Percentiles rank a stretch among this genome's conserved stretches.
phyloP scores from a whole-genome alignment of 2,888 invertebrate genomes.

The Dasysyrphus tricinctus region DNA sequence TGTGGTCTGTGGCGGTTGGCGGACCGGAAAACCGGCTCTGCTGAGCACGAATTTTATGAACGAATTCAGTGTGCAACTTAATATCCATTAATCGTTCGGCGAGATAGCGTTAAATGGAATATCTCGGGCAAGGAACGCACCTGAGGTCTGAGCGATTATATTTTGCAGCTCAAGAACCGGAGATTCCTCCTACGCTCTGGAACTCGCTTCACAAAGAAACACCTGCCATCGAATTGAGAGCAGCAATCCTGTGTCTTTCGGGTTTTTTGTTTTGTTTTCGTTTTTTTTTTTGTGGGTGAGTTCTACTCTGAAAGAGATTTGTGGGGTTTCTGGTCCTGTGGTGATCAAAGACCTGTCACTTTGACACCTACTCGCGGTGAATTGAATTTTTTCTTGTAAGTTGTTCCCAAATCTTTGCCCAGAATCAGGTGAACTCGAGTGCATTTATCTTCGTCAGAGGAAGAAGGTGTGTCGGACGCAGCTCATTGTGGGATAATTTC shows the following conservation, averaged over 20 bases:
- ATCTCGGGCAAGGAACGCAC: conserved; percentile 62
- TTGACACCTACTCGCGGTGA: conserved; percentile 76
- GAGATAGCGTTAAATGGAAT: conserved; percentile 67
- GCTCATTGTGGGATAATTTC: conserved; percentile 54
- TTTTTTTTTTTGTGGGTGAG: conserved; percentile 58
- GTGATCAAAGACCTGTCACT: conserved; percentile 73
- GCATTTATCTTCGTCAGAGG: conserved; percentile 60
- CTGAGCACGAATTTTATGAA: conserved; percentile 18
- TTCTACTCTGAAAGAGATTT: conserved; percentile 38
- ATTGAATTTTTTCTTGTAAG: conserved; percentile 52
- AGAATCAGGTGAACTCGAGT: conserved; percentile 68
- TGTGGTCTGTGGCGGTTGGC: conserved; percentile 12
- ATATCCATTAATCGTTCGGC: conserved; percentile 64
- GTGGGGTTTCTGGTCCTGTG: conserved; percentile 47
- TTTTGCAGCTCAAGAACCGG: conserved; percentile 65
- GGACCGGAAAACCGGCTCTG: conserved; percentile 54
- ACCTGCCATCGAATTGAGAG: conserved; percentile 65
- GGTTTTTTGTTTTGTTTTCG: no score
- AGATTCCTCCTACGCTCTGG: conserved; percentile 63
- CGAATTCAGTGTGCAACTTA: conserved; percentile 44
- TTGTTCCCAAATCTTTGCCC: conserved; percentile 54
- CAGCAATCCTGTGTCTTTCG: conserved; percentile 51
- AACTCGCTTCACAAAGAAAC: conserved; percentile 27
- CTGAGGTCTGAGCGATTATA: conserved; percentile 48
- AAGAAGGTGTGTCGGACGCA: conserved; percentile 29